Evolutionary conservation across 2,888 invertebrate genomes (phyloP).

Genomic region (Vanessa cardui): DNA sequence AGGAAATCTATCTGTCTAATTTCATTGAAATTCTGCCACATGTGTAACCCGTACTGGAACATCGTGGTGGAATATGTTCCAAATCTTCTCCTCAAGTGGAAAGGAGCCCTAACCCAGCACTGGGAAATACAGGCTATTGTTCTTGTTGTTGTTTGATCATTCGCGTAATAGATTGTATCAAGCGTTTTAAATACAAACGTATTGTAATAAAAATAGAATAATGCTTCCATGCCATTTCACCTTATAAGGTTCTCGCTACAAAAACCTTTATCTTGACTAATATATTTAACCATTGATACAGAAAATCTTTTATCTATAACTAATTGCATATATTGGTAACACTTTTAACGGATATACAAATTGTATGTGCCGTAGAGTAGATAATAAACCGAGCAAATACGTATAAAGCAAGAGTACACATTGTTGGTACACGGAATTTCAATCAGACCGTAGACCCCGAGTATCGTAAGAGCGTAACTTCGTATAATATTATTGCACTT

Average conservation of each 20-base stretch:
- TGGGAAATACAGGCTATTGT: too few relatives aligned
- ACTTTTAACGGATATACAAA: slow-evolving; percentile 67
- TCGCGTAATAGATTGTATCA: too few relatives aligned
- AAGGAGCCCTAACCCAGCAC: too few relatives aligned
- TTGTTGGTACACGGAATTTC: slow-evolving; percentile 81
- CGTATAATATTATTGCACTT: slow-evolving; percentile 16
- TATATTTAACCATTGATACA: slow-evolving; percentile 34
- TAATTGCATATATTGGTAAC: slow-evolving; percentile 70
- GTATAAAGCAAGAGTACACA: slow-evolving; percentile 70
- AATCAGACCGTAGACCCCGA: slow-evolving; percentile 60
- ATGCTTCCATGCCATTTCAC: background rate
- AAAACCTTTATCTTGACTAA: slow-evolving; percentile 35
- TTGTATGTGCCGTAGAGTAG: slow-evolving; percentile 61
- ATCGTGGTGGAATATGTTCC: too few relatives aligned
- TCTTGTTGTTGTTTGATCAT: too few relatives aligned
- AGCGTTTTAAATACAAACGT: background rate
- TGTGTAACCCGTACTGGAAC: too few relatives aligned
- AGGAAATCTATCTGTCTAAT: too few relatives aligned
- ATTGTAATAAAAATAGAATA: background rate
- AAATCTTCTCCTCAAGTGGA: too few relatives aligned
- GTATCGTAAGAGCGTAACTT: slow-evolving; percentile 40
- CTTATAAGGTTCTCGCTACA: slow-evolving; percentile 6
- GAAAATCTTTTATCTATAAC: slow-evolving; percentile 68
- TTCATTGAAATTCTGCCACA: too few relatives aligned
- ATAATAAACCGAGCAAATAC: slow-evolving; percentile 72